Conservation (phyloP, 2,797 vertebrate genomes). For the Megalops cyprinoides region DNA sequence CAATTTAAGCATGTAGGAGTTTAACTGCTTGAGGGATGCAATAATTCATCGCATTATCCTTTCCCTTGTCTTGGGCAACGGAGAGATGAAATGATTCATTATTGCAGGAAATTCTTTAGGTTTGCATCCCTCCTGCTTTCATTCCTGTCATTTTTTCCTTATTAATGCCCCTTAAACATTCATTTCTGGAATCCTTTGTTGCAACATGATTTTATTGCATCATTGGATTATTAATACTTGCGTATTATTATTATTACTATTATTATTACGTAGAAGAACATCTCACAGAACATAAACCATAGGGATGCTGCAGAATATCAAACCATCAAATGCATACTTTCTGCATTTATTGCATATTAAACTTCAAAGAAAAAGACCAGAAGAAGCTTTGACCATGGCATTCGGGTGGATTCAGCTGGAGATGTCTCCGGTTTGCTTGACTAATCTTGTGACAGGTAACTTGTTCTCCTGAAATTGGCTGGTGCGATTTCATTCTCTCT, state of each 20-base stretch:
- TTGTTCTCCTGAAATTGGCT: not conserved
- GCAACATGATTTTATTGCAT: no score
- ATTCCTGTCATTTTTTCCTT: no score
- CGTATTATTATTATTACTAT: no score
- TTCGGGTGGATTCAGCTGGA: not conserved
- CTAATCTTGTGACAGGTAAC: slow-evolving; percentile 1
- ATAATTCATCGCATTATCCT: no score
- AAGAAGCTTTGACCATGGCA: not conserved
- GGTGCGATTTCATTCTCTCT: not conserved
- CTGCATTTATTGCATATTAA: not conserved
- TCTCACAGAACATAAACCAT: not conserved
- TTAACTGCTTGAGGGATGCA: no score
- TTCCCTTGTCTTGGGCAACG: not conserved
- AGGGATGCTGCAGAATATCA: no score
- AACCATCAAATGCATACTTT: not conserved
- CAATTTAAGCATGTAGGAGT: no score
- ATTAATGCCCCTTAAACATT: no score
- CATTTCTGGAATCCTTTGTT: no score
- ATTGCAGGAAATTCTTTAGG: no score
- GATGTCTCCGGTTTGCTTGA: not conserved
- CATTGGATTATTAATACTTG: no score
- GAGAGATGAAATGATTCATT: not conserved
- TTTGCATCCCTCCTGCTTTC: no score
- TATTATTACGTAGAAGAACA: not conserved
- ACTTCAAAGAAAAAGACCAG: not conserved